A percentile compares a stretch with the other conserved stretches of the same genome.
These are phyloP conservation scores for Theonella swinhoei DNA, from an alignment of 37 sponge, comb jelly and placozoan species.

Conservation along the genomic window DNA sequence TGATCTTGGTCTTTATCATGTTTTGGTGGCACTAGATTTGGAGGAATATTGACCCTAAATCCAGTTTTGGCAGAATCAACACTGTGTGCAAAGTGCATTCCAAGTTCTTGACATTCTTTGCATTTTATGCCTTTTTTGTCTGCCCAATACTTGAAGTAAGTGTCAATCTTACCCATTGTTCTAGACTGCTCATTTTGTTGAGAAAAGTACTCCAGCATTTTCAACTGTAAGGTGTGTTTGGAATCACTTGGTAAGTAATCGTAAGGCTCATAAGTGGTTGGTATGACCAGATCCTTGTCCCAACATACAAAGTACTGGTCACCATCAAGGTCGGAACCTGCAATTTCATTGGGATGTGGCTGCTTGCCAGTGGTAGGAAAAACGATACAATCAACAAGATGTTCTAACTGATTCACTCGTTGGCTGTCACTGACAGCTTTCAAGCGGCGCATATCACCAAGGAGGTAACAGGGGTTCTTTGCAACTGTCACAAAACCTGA, in stretches of 20 bases:
- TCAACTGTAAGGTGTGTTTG: neutral
- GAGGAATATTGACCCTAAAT: conserved; percentile 40
- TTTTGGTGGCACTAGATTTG: conserved; percentile 43
- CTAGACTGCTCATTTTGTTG: conserved; percentile 37
- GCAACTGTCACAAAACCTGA: conserved; percentile 51
- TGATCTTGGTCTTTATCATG: neutral
- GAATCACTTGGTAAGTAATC: conserved; percentile 43
- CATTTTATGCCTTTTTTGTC: conserved; percentile 52
- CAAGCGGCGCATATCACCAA: conserved; percentile 76
- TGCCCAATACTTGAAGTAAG: conserved; percentile 74
- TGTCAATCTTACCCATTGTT: conserved; percentile 68
- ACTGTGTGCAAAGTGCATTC: conserved; percentile 59
- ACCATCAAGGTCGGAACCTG: conserved; percentile 87
- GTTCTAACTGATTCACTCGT: conserved; percentile 24
- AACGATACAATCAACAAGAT: conserved; percentile 84
- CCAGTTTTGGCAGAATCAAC: conserved; percentile 86
- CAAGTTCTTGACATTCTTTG: conserved; percentile 67
- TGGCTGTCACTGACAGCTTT: conserved; percentile 43
- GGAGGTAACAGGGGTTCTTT: conserved; percentile 78
- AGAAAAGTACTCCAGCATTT: conserved; percentile 69
- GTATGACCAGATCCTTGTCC: conserved; percentile 69
- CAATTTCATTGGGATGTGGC: conserved; percentile 83
- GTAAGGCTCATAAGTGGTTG: conserved; percentile 44
- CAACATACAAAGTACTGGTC: conserved; percentile 88
- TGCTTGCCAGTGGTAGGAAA: conserved; percentile 74